Evolutionary conservation across 2,113 vertebrate species (phyloP).

Genomic region (Macroglossus sobrinus): DNA sequence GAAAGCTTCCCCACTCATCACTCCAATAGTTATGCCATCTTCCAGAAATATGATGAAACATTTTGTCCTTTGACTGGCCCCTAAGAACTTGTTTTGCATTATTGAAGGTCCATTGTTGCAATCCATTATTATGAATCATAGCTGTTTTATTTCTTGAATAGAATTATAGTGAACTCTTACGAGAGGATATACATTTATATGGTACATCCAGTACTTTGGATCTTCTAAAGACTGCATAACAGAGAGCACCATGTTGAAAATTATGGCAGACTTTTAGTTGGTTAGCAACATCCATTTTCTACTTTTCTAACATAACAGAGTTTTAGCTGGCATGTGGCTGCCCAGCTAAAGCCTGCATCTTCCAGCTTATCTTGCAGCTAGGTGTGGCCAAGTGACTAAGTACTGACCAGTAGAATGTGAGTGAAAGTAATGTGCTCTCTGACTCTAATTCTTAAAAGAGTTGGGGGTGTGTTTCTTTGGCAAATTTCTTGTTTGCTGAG

Average conservation of each 20-base stretch:
- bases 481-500: not conserved
- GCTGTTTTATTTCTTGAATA: not conserved
- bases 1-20: not conserved
- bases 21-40: not conserved
- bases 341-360: not conserved
- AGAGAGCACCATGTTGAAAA: too few relatives aligned
- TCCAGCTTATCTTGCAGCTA: not conserved
- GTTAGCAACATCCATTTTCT: not conserved
- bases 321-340: not conserved
- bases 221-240: not conserved
- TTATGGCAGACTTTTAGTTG: not conserved
- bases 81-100: not conserved
- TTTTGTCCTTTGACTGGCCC: not conserved
- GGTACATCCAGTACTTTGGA: not conserved
- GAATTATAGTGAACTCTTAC: not conserved
- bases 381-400: not conserved
- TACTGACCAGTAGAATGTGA: not conserved
- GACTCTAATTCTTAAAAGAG: not conserved
- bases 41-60: not conserved
- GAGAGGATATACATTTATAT: not conserved
- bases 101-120: not conserved
- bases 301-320: not conserved
- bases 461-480: not conserved
- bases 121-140: not conserved
- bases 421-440: not conserved